Conservation (phyloP, 2,113 vertebrate genomes). For the Aegithalos caudatus region DNA sequence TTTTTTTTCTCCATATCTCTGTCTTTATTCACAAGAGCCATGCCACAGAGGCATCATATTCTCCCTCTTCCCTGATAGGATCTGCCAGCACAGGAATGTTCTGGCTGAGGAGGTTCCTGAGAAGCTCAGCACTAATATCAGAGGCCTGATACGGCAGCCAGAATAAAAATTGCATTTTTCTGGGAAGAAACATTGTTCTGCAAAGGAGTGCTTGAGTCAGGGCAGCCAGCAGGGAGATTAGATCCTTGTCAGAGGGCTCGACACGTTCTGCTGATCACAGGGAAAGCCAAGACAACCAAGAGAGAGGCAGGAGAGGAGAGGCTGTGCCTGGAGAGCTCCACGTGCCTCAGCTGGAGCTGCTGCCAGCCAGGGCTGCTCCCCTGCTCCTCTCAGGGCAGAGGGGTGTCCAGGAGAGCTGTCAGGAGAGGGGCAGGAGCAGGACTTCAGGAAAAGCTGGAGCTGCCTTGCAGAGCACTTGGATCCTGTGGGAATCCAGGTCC, state of each 20-base stretch:
- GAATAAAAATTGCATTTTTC: constrained; percentile 36
- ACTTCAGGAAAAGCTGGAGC: not conserved
- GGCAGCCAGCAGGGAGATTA: not conserved
- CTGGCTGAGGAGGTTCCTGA: constrained; percentile 16
- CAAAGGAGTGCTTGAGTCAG: not conserved
- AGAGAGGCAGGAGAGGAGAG: not conserved
- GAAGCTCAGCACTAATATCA: not conserved
- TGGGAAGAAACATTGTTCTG: not conserved
- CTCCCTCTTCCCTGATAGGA: not conserved
- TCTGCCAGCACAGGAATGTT: not conserved
- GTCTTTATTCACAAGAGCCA: not conserved
- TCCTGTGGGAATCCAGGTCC: not conserved
- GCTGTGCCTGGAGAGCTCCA: not conserved
- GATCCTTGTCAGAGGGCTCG: constrained; percentile 11
- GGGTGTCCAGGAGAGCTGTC: not conserved
- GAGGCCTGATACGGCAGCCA: not conserved
- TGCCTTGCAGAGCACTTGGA: accelerated
- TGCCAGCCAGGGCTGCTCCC: not conserved
- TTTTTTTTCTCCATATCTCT: not conserved
- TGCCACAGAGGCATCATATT: not conserved
- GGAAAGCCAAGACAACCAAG: not conserved
- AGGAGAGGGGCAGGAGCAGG: not conserved
- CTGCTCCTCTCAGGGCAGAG: not conserved
- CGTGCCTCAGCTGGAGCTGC: accelerated
- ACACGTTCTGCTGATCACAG: not conserved